phyloP scores from a whole-genome alignment of 2,888 invertebrate genomes.

The Eupithecia pulchellata region DNA sequence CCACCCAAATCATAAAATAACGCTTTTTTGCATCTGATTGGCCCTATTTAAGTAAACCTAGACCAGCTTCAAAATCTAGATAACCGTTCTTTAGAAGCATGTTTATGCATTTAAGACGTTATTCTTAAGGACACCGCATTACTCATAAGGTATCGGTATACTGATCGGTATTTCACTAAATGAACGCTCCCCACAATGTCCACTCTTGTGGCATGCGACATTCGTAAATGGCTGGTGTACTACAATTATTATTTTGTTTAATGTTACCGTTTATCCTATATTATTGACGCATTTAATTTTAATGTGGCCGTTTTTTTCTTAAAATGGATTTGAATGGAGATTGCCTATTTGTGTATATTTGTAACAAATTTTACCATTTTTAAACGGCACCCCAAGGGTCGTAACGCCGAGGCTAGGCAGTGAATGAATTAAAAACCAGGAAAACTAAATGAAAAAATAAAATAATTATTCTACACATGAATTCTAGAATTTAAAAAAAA shows the following conservation, averaged over 20 bases:
- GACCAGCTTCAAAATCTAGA: conserved; percentile 62
- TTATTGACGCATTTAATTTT: no score
- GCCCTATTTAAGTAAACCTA: conserved; percentile 28
- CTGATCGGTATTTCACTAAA: conserved; percentile 83
- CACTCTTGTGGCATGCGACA: conserved; percentile 6
- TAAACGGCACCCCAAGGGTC: no score
- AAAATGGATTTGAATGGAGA: no score
- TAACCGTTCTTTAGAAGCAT: conserved; percentile 65
- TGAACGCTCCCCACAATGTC: conserved; percentile 66
- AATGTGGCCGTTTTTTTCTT: no score
- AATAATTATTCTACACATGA: not conserved
- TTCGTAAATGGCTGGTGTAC: not conserved
- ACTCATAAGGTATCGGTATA: conserved; percentile 78
- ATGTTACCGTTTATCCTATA: not conserved
- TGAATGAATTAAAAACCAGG: no score
- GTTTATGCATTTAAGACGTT: conserved; percentile 67
- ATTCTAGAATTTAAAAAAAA: not conserved
- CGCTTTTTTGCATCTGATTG: not conserved
- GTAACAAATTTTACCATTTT: not conserved
- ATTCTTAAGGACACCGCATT: conserved; percentile 76
- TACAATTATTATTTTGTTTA: not conserved
- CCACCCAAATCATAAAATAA: not conserved
- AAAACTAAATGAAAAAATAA: not conserved
- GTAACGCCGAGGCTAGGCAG: no score
- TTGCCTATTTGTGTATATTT: no score